phyloP scores from a whole-genome alignment of 92 coral and sea anemone genomes.

The Heteractis magnifica region DNA sequence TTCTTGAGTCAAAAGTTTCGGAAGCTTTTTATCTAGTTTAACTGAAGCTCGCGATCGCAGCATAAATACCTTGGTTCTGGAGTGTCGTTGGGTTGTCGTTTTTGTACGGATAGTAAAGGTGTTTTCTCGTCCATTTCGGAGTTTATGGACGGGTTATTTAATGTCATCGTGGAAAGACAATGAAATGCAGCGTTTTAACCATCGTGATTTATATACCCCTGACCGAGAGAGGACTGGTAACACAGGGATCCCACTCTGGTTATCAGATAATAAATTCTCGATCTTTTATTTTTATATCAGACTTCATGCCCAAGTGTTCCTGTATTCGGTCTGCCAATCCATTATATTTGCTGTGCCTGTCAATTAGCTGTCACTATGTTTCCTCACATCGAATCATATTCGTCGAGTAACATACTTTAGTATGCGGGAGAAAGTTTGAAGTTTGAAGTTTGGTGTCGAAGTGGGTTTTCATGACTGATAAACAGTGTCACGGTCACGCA shows the following conservation, averaged over 20 bases:
- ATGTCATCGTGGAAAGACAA: neutral
- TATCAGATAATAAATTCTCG: too few species aligned
- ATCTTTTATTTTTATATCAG: too few species aligned
- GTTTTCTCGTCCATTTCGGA: conserved; percentile 57
- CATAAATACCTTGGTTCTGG: conserved; percentile 10
- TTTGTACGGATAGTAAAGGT: conserved; percentile 58
- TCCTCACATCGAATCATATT: too few species aligned
- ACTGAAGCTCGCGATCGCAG: neutral
- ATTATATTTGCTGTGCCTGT: too few species aligned
- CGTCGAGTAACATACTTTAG: too few species aligned
- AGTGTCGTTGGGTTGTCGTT: neutral
- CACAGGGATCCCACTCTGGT: neutral
- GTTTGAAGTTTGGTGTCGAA: too few species aligned
- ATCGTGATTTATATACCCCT: neutral
- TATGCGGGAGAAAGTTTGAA: too few species aligned
- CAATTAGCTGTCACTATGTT: too few species aligned
- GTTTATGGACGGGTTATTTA: neutral
- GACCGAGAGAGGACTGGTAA: neutral
- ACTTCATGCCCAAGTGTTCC: too few species aligned
- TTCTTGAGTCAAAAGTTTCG: neutral
- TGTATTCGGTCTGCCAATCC: too few species aligned
- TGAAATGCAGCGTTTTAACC: neutral
- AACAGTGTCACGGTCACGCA: too few species aligned
- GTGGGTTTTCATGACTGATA: too few species aligned
- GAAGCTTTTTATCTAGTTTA: neutral